A percentile compares a stretch with the other conserved stretches of the same genome.
Evolutionary conservation across 2,888 invertebrate species (phyloP).

Genomic region (Psylliodes chrysocephalus): DNA sequence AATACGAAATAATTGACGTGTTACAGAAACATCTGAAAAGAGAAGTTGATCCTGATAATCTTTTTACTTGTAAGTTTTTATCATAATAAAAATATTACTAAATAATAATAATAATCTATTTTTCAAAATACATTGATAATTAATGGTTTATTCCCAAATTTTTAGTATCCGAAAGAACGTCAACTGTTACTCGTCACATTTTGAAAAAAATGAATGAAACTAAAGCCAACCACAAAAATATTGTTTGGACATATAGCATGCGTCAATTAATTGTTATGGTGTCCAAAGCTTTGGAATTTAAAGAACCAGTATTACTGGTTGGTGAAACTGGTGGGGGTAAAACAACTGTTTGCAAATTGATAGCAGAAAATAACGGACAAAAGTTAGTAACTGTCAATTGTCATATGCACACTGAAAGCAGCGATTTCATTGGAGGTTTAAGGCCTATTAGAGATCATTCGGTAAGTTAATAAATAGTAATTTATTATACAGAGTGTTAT

Average conservation of each 20-base stretch:
- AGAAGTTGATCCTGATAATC: slow-evolving; percentile 73
- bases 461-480: slow-evolving; percentile 43
- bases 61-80: slow-evolving; percentile 72
- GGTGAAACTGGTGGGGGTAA: slow-evolving; percentile 99
- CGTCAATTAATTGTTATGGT: slow-evolving; percentile 80
- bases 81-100: slow-evolving; percentile 2
- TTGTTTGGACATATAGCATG: slow-evolving; percentile 97
- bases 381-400: slow-evolving; percentile 89
- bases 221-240: slow-evolving; percentile 74
- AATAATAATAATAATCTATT: too few species aligned
- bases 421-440: slow-evolving; percentile 96
- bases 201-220: slow-evolving; percentile 72
- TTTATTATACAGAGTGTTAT: too few species aligned
- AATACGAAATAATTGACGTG: slow-evolving; percentile 81
- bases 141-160: too few species aligned
- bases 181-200: slow-evolving; percentile 79
- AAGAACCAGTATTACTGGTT: slow-evolving; percentile 94
- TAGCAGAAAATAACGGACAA: slow-evolving; percentile 76
- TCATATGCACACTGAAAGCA: slow-evolving; percentile 98
- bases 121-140: too few species aligned
- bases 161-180: slow-evolving; percentile 71
- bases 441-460: slow-evolving; percentile 81
- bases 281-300: slow-evolving; percentile 86
- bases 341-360: slow-evolving; percentile 93
- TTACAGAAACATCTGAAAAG: slow-evolving; percentile 83